Evolutionary conservation across 92 coral and sea anemone species (phyloP).

Genomic region (Blastomussa wellsi): DNA sequence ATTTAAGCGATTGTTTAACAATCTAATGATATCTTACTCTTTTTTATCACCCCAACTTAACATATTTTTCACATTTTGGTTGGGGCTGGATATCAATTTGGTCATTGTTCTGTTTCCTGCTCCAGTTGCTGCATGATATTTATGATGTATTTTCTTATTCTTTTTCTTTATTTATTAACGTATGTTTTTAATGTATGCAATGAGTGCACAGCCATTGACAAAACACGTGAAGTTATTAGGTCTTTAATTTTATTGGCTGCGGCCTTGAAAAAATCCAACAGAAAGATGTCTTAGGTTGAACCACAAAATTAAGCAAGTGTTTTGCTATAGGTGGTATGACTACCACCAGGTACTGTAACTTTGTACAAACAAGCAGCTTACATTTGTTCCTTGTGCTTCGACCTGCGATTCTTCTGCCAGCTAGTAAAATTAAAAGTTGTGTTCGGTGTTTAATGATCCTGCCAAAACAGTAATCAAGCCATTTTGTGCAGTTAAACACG

Average conservation of each 20-base stretch:
- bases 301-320: background rate
- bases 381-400: background rate
- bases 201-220: background rate
- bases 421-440: background rate
- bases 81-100: too few relatives aligned
- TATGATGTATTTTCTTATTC: too few relatives aligned
- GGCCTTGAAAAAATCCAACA: background rate
- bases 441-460: background rate
- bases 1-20: too few relatives aligned
- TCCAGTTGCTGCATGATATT: too few relatives aligned
- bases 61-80: too few relatives aligned
- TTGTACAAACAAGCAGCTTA: background rate
- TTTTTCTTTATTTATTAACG: too few relatives aligned
- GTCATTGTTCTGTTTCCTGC: too few relatives aligned
- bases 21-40: too few relatives aligned
- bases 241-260: background rate
- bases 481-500: constrained; percentile 4
- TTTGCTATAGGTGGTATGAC: background rate
- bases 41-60: too few relatives aligned
- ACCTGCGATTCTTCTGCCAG: background rate
- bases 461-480: background rate
- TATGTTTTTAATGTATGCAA: too few relatives aligned
- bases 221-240: background rate
- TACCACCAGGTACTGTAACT: background rate
- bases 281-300: background rate